A percentile compares a stretch with the other conserved stretches of the same genome.
Evolutionary conservation across 2,113 vertebrate genomes (phyloP).

Genomic region (Mormoops blainvillei): DNA sequence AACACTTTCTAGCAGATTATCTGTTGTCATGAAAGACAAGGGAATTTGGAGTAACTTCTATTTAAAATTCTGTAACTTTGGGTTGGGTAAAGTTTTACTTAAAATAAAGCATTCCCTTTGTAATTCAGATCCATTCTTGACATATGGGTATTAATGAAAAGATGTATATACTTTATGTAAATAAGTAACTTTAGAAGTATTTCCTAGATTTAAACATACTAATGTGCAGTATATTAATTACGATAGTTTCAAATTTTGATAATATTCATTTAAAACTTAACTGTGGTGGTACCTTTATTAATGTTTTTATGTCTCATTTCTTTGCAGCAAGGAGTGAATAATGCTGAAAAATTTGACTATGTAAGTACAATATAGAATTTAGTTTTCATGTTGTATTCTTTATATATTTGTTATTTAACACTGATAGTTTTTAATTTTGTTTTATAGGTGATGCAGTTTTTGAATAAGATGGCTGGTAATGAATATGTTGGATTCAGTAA

Average conservation of each 20-base stretch:
- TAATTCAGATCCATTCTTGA: constrained; percentile 66
- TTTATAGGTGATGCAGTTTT: constrained; percentile 95
- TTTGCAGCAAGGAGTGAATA: constrained; percentile 95
- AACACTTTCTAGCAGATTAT: constrained; percentile 46
- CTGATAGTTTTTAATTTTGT: constrained; percentile 31
- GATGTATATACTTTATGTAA: constrained; percentile 65
- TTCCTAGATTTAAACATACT: constrained; percentile 69
- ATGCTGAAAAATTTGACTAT: constrained; percentile 98
- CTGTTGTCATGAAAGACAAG: constrained; percentile 61
- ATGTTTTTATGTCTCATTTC: constrained; percentile 80
- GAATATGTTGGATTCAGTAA: constrained; percentile 99
- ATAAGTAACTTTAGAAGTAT: constrained; percentile 74
- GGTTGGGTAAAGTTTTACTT: constrained; percentile 70
- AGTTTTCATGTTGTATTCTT: background rate
- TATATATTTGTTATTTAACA: background rate
- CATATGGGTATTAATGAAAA: constrained; percentile 58
- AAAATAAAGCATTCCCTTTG: constrained; percentile 78
- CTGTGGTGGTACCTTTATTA: constrained; percentile 39
- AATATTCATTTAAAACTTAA: constrained; percentile 67
- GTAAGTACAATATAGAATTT: constrained; percentile 84
- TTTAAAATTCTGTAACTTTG: constrained; percentile 44
- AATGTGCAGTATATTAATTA: constrained; percentile 65
- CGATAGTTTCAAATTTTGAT: constrained; percentile 73
- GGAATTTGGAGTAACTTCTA: constrained; percentile 42
- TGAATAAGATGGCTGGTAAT: constrained; percentile 98